Conservation (phyloP, 2,888 invertebrate genomes). For the Nymphalis polychloros region DNA sequence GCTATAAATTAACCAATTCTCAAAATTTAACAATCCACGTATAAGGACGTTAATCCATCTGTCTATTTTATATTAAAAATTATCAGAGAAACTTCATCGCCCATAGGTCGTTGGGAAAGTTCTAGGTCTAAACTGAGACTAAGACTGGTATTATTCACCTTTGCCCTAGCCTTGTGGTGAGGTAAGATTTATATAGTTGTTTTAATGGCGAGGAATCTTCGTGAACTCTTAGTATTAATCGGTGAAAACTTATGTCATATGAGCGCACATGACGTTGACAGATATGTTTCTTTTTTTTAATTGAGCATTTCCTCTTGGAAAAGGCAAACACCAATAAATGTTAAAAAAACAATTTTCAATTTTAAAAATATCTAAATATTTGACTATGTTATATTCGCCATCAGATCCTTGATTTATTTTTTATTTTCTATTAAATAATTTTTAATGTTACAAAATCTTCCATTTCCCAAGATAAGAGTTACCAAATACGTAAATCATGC, state of each 20-base stretch:
- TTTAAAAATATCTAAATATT: too few species aligned
- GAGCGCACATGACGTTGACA: too few species aligned
- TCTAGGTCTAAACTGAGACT: slow-evolving; percentile 36
- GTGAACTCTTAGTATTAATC: not conserved
- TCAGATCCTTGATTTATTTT: too few species aligned
- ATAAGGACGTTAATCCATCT: not conserved
- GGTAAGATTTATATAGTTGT: slow-evolving; percentile 3
- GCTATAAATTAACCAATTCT: not conserved
- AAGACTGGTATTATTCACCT: slow-evolving; percentile 28
- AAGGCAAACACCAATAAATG: too few species aligned
- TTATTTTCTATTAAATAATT: too few species aligned
- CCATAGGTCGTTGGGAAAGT: slow-evolving; percentile 42
- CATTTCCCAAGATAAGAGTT: too few species aligned
- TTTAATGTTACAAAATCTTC: too few species aligned
- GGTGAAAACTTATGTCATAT: slow-evolving; percentile 1
- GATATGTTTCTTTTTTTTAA: too few species aligned
- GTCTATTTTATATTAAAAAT: not conserved
- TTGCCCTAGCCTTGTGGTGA: slow-evolving; percentile 23
- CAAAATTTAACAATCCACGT: not conserved
- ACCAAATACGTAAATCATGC: too few species aligned
- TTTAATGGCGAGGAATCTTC: not conserved
- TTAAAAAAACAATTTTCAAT: too few species aligned
- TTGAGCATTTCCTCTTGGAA: too few species aligned
- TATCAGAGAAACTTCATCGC: slow-evolving; percentile 29
- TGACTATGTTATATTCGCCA: too few species aligned